Evolutionary conservation across 2,888 invertebrate species (phyloP), one percentile per base, ranked within the genome.

Genomic region (Pachycephus smyrnensis): DNA sequence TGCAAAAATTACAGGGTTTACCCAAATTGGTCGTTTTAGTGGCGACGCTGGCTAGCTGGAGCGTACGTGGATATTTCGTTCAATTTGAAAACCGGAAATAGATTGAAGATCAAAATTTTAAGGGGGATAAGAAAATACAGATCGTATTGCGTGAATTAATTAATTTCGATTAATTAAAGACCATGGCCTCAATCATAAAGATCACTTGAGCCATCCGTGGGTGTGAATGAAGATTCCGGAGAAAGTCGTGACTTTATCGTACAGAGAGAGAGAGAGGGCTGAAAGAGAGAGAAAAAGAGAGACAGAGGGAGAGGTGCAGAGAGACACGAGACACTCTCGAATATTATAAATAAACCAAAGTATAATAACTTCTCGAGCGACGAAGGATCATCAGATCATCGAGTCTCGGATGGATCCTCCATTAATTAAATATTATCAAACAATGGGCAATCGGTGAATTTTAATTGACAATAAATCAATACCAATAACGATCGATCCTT

Each of bases 291-390:
- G n/a, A n/a, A n/a, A n/a, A 68, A n/a, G n/a, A n/a, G n/a, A n/a
- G n/a, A n/a, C n/a, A n/a, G 23, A 30, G 30, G 35, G n/a, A 77
- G 68, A 75, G 68, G 1, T 37, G 68, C 30, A 69, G 30, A 73
- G 40, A 73, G 30, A 73, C 71, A 71, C 40, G 74, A 69, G 68
- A 33, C 76, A 78, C 74, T 76, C 73, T 76, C 75, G 81, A 78
- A 69, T 40, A 15, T 40, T 76, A 76, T 78, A 80, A 80, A 78
- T 79, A 78, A 76, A 75, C 32, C 31, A 55, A 73, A 69, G 71
- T 75, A 73, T n/a, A 69, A 73, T n/a, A 69, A 77, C 77, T 81
- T 80, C 79, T 80, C 36, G 69, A 37, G 1, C 68, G 40, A 40
- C 40, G 40, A 40, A 40, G 40, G 40, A 40, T 40, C 15, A 4